Base-by-base conservation (phyloP, 37 sponge, comb jelly and placozoan genomes). In the Beroe forskalii region DNA sequence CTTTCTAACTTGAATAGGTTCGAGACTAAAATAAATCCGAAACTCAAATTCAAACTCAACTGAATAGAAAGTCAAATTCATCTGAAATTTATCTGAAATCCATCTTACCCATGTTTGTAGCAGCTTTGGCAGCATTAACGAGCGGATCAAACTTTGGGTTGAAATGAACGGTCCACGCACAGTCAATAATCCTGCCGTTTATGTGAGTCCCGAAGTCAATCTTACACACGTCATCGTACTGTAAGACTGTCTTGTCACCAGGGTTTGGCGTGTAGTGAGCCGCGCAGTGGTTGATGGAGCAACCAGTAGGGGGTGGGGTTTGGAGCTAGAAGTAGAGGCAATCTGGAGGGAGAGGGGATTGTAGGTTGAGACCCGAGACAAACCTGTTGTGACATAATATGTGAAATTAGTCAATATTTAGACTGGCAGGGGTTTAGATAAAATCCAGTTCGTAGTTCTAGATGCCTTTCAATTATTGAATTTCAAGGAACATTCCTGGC, bases 211-310 rank as follows among this genome's bases (percentile, higher is more conserved):
- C 99, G 93, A 96, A 98, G 91, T 98, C 99, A 20, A 98, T 92
- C 90, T 98, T 98, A 90, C 96, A 96, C 39, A 98, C 96, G 61
- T 98, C 99, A 90, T 98, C 95, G 67, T 96, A 96, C 42, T 92
- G 83, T 1, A 98, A 95, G 24, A 98, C 96, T 60, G 96, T 98
- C 37, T 93, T 67, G 90, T 98, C 99, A 1, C 99, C 99, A 67
- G 91, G 94, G 91, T 98, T 98, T 48, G 99, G 99, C 25, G 99
- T 98, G 94, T 98, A 98, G 92, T 98, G 99, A 1, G 99, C 99
- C 8, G 99, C 99, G 93, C 99, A 98, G 92, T 94, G 91, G 89
- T 98, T 98, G 48, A 98, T 91, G 38, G 96, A 96, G 90, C 96
- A 96, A 0, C 99, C 99, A 38, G 90, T 2, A 37, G n/a, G n/a